phyloP scores from a whole-genome alignment of 1,140 invertebrate genomes.

The Cephus cinctus region DNA sequence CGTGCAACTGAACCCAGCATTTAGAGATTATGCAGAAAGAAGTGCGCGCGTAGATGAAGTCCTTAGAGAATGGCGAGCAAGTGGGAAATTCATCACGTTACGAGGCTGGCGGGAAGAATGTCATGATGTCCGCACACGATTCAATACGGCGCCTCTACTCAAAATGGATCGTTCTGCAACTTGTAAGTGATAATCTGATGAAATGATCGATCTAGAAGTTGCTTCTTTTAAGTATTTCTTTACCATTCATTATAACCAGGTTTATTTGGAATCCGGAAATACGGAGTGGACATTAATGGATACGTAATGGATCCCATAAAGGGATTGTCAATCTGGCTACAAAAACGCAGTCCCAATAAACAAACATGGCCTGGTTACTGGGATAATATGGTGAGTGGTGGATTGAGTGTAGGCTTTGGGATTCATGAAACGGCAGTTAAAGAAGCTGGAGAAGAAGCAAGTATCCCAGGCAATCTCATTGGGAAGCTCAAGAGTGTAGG shows the following conservation, averaged over 20 bases:
- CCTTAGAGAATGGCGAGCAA: conserved; percentile 66
- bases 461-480: conserved; percentile 72
- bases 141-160: conserved; percentile 69
- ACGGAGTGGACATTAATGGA: conserved; percentile 93
- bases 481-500: conserved; percentile 76
- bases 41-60: conserved; percentile 78
- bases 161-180: conserved; percentile 91
- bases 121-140: conserved; percentile 78
- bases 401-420: conserved; percentile 82
- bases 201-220: background rate
- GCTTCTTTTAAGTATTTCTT: conserved; percentile 5
- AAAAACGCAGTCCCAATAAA: conserved; percentile 85
- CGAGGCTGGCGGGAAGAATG: conserved; percentile 92
- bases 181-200: conserved; percentile 58
- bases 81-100: conserved; percentile 67
- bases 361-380: conserved; percentile 93
- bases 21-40: conserved; percentile 78
- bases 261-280: conserved; percentile 90
- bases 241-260: conserved; percentile 46
- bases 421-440: conserved; percentile 88
- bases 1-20: conserved; percentile 81
- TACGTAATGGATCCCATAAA: conserved; percentile 82
- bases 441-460: conserved; percentile 92
- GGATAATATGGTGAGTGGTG: conserved; percentile 95
- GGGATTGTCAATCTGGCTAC: conserved; percentile 90